Base-by-base conservation (phyloP, 2,797 vertebrate species). In the Rallus crepitans region DNA sequence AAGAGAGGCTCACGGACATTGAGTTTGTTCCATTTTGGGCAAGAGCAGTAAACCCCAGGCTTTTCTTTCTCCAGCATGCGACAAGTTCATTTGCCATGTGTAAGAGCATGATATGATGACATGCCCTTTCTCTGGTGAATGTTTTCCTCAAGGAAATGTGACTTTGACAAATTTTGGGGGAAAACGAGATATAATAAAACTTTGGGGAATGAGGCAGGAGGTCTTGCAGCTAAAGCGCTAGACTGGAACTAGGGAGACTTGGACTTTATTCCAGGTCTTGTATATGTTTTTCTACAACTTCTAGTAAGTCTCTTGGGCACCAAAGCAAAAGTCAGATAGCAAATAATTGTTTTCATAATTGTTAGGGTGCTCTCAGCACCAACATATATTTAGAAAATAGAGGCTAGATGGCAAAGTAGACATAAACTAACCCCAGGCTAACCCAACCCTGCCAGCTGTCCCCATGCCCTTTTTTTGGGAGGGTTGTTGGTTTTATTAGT, bases 21-120 rank as follows among this genome's bases (percentile, higher is more conserved):
- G 68, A 88, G 48, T 83, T 91, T 68, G 47, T 75, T 94, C 83
- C 5, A 12, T 68, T 91, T 85, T 80, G 95, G 78, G 37, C 37
- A 78, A 61, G 52, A 76, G 69, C 47, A 79, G 71, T 89, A 87
- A 93, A 82, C 1, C 9, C n/a, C n/a, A 70, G n/a, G 37, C 66
- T 94, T 64, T 92, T 52, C 71, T 77, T 82, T 70, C 70, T 50
- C 20, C 52, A 93, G 45, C 35, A 59, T 31, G 61, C 1, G 4
- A 92, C 82, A 90, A 87, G 40, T 92, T 94, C 91, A 94, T 95
- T 92, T 94, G 68, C 61, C 61, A 48, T 56, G 42, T 61, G 71
- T 85, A 87, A 75, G 68, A 86, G 63, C 39, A 66, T 66, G 75
- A 92, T 52, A 53, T 7, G 92, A 91, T 56, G 73, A 84, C 21